Evolutionary conservation across 2,113 vertebrate species (phyloP).

Genomic region (Osmerus eperlanus): DNA sequence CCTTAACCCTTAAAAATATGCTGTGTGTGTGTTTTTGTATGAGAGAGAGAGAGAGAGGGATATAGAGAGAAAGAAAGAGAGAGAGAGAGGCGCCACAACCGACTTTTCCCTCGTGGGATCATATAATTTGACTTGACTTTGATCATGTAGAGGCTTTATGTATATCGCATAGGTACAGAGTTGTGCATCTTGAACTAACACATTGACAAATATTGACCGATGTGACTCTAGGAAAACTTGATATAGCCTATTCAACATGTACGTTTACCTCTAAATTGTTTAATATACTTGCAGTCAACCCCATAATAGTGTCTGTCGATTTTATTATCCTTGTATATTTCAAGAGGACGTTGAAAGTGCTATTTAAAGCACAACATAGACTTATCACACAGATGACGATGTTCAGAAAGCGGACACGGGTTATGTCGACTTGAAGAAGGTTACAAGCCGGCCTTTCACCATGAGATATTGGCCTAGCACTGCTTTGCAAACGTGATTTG

Average conservation of each 20-base stretch:
- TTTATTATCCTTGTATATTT: slow-evolving; percentile 18
- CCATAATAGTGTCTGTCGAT: background rate
- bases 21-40: background rate
- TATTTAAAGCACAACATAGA: slow-evolving; percentile 8
- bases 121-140: too few relatives aligned
- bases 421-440: too few relatives aligned
- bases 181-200: too few relatives aligned
- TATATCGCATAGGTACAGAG: too few relatives aligned
- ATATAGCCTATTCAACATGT: background rate
- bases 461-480: background rate
- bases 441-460: too few relatives aligned
- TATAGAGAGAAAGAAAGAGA: background rate
- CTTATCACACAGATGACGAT: background rate
- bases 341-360: background rate
- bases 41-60: background rate
- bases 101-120: too few relatives aligned
- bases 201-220: too few relatives aligned
- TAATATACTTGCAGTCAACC: background rate
- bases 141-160: too few relatives aligned
- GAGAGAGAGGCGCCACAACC: background rate
- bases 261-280: slow-evolving; percentile 10
- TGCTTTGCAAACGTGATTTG: too few relatives aligned
- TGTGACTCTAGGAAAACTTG: too few relatives aligned
- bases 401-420: background rate
- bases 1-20: background rate